Conservation (phyloP, 2,888 invertebrate genomes). For the Melitaea athalia region DNA sequence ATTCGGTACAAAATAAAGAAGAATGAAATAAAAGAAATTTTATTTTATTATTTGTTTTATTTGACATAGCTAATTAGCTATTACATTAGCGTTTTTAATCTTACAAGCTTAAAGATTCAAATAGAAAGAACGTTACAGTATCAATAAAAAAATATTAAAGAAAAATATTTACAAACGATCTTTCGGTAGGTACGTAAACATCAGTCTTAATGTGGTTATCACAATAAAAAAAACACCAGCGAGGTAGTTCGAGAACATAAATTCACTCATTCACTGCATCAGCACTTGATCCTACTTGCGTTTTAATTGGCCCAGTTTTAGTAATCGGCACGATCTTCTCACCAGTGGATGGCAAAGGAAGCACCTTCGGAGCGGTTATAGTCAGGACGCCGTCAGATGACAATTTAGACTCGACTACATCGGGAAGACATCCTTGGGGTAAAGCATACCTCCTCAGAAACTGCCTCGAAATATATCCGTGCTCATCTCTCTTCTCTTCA, state of each 20-base stretch:
- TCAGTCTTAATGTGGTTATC: constrained; percentile 54
- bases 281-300: constrained; percentile 48
- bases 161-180: constrained; percentile 35
- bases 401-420: constrained; percentile 86
- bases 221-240: constrained; percentile 30
- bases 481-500: constrained; percentile 87
- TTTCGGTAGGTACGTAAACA: constrained; percentile 41
- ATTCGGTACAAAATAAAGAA: too few species aligned
- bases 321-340: constrained; percentile 84
- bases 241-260: background rate
- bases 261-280: constrained; percentile 25
- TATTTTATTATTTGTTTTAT: background rate
- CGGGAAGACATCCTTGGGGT: constrained; percentile 87
- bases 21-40: background rate
- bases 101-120: background rate
- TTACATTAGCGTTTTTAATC: background rate
- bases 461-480: constrained; percentile 87
- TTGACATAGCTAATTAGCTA: background rate
- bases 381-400: constrained; percentile 90
- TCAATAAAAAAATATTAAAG: constrained; percentile 26
- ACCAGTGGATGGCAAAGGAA: constrained; percentile 66
- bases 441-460: constrained; percentile 88
- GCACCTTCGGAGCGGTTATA: constrained; percentile 85
- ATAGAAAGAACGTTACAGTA: background rate
- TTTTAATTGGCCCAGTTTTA: constrained; percentile 81